phyloP scores from a whole-genome alignment of 1,140 invertebrate species.

The Pseudomyrmex pallidus region DNA sequence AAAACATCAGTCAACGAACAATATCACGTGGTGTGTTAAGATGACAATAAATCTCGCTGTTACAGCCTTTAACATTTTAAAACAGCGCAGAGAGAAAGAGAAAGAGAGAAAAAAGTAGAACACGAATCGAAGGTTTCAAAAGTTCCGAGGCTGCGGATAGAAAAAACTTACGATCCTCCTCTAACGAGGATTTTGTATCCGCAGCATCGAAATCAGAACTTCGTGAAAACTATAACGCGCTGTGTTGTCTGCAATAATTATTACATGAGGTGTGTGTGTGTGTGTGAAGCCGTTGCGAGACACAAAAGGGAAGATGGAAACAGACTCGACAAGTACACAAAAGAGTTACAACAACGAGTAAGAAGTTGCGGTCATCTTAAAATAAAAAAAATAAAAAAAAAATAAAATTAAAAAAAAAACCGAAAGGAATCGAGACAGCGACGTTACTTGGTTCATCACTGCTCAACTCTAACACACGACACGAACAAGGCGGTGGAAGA shows the following conservation, averaged over 20 bases:
- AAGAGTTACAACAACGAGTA: not conserved
- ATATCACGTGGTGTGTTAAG: conserved; percentile 60
- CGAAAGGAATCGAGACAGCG: no score
- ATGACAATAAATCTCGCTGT: not conserved
- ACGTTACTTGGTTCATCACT: not conserved
- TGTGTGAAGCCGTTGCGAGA: not conserved
- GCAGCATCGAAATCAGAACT: conserved; percentile 2
- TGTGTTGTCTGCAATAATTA: conserved; percentile 20
- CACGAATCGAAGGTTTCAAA: conserved; percentile 2
- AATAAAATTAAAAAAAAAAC: not conserved
- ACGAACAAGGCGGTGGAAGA: conserved; percentile 52
- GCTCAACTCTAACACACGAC: not conserved
- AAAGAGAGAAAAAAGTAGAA: no score
- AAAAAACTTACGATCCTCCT: not conserved
- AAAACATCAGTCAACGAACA: conserved; percentile 77
- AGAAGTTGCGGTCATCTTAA: not conserved
- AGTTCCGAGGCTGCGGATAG: not conserved
- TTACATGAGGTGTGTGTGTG: not conserved
- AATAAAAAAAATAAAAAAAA: conserved; percentile 8
- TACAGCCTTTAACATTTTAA: conserved; percentile 47
- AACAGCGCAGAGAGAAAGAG: conserved; percentile 13
- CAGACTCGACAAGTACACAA: not conserved
- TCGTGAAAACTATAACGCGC: conserved; percentile 5
- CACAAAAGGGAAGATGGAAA: conserved; percentile 14
- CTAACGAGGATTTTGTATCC: no score